Base-by-base conservation (phyloP, 2,888 invertebrate genomes). In the Tiliacea citrago region DNA sequence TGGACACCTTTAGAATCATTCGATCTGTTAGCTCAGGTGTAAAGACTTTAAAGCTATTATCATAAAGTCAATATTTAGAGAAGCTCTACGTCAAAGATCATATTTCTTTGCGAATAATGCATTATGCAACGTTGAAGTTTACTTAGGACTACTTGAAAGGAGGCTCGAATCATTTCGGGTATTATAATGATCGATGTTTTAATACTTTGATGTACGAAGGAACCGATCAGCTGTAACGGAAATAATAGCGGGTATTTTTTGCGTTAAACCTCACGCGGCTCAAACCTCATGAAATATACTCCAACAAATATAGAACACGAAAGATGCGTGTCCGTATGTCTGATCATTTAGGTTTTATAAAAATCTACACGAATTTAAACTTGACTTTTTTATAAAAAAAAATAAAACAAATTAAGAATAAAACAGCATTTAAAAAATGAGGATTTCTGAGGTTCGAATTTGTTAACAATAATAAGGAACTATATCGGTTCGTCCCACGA, bases 1-100 rank as follows among this genome's bases (percentile, higher is more conserved):
- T 88, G 76, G 77, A 88, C 80, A 82, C 81, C 85, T 87, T 84
- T 75, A 69, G 65, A 68, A 70, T 68, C 16, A 65, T 69, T 75
- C 53, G 61, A 66, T 61, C 57, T 96, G 93, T 96, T 96, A 89
- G 92, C 89, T 96, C 96, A 96, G 96, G 96, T 96, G 96, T 88
- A 82, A 89, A 88, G 86, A 89, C 82, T 87, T 83, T 85, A 87
- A 90, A 88, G 89, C 90, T 92, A 93, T 94, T 93, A 93, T 93
- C 88, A 80, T 85, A 88, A 91, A 92, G 91, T 94, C 92, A 95
- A 95, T 92, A 93, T 95, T 94, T 90, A 89, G 88, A 86, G 81
- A 90, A 92, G 91, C 89, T 91, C 89, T 88, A 88, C 90, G 87
- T 89, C 88, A 87, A 78, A 89, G 92, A 94, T 95, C 92, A 94